phyloP scores from a whole-genome alignment of 1,140 invertebrate species.

The Melipona quadrifasciata region DNA sequence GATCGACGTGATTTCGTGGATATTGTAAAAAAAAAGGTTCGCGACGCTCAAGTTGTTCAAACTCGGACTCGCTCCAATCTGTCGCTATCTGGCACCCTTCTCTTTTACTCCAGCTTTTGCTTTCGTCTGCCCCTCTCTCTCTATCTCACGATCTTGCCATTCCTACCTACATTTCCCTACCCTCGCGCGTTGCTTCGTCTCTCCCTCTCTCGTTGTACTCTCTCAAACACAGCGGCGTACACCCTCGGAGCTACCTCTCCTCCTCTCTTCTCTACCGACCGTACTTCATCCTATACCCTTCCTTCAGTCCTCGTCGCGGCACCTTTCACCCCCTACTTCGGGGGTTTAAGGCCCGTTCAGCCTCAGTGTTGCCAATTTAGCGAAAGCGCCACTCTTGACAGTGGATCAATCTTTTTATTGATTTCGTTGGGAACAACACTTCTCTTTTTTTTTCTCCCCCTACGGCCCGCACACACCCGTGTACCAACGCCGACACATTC shows the following conservation, averaged over 20 bases:
- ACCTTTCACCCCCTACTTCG: conserved; percentile 8
- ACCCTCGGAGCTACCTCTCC: background rate
- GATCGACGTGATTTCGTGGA: no score
- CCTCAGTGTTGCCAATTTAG: conserved; percentile 49
- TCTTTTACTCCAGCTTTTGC: conserved; percentile 21
- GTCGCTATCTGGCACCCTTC: conserved; percentile 2
- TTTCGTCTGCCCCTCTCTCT: conserved; percentile 24
- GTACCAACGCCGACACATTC: no score
- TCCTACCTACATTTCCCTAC: conserved; percentile 42
- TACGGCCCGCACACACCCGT: background rate
- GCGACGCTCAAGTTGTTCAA: background rate
- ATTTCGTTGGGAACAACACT: conserved; percentile 40
- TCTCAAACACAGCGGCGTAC: conserved; percentile 9
- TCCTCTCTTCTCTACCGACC: conserved; percentile 3
- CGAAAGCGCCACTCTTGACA: conserved; percentile 33
- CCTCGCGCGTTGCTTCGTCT: conserved; percentile 15
- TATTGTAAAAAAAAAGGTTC: background rate
- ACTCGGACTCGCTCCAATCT: background rate
- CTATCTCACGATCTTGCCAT: conserved; percentile 24
- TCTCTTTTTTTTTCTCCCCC: background rate
- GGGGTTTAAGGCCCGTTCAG: conserved; percentile 45
- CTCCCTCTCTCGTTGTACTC: conserved; percentile 26
- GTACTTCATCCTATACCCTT: background rate
- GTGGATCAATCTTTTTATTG: conserved; percentile 41
- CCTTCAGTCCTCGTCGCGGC: background rate